Percentiles rank a stretch among this genome's conserved stretches.
These are phyloP conservation scores for Sebastes oblongus DNA, from an alignment of 2,797 vertebrate species.

Conservation along the genomic window DNA sequence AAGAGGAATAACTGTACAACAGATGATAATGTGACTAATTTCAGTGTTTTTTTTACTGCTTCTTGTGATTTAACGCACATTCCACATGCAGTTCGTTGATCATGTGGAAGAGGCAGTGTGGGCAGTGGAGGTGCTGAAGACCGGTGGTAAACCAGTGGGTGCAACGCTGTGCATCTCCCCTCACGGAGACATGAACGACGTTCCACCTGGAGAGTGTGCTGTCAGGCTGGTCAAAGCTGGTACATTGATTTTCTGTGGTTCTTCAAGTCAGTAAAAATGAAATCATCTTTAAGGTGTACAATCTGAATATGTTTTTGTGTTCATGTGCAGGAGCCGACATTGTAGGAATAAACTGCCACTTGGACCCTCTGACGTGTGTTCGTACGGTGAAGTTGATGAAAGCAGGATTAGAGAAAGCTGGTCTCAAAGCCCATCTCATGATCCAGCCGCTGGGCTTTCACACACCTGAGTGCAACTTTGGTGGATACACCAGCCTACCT, in stretches of 20 bases:
- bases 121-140: slow-evolving; percentile 90
- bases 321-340: slow-evolving; percentile 84
- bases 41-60: background rate
- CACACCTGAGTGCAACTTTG: slow-evolving; percentile 84
- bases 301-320: background rate
- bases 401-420: slow-evolving; percentile 81
- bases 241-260: slow-evolving; percentile 40
- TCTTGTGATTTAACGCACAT: background rate
- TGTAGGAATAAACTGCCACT: slow-evolving; percentile 89
- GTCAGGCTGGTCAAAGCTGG: slow-evolving; percentile 88
- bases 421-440: slow-evolving; percentile 87
- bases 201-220: slow-evolving; percentile 85
- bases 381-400: slow-evolving; percentile 87
- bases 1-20: background rate
- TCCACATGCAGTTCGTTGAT: background rate
- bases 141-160: slow-evolving; percentile 87
- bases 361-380: slow-evolving; percentile 83
- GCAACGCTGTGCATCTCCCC: slow-evolving; percentile 88
- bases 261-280: background rate
- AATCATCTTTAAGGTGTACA: background rate
- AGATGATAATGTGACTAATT: background rate
- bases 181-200: slow-evolving; percentile 83
- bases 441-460: slow-evolving; percentile 87
- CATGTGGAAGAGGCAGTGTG: slow-evolving; percentile 89
- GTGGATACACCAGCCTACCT: slow-evolving; percentile 71